These are phyloP conservation scores for Nomada goodeniana DNA, from an alignment of 2,888 invertebrate species.

Conservation along the genomic window DNA sequence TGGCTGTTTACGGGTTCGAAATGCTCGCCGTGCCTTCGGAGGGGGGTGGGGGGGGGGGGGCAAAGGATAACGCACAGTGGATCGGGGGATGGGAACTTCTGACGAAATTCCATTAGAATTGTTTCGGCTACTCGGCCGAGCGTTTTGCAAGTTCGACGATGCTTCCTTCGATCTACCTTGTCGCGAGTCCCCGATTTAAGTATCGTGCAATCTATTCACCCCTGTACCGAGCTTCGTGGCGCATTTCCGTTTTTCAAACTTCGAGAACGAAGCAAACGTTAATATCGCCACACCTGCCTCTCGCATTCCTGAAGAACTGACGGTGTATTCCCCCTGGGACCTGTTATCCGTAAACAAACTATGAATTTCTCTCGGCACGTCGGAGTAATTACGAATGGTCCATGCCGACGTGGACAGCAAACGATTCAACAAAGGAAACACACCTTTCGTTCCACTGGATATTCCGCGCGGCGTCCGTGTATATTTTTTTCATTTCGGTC, in stretches of 20 bases:
- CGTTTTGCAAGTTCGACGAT: not conserved
- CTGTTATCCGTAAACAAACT: constrained; percentile 37
- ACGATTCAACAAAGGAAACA: constrained; percentile 29
- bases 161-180: not conserved
- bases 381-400: constrained; percentile 28
- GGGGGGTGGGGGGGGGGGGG: no score
- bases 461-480: constrained; percentile 7
- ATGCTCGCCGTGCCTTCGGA: not conserved
- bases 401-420: not conserved
- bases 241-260: no score
- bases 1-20: not conserved
- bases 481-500: constrained; percentile 41
- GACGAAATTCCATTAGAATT: not conserved
- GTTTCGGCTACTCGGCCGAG: not conserved
- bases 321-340: not conserved
- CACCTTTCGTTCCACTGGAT: constrained; percentile 12
- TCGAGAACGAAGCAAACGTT: constrained; percentile 37
- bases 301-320: not conserved
- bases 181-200: not conserved
- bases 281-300: not conserved
- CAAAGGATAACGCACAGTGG: not conserved
- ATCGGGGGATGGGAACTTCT: not conserved
- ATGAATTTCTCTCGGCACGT: constrained; percentile 48
- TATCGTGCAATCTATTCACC: not conserved
- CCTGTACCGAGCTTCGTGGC: no score